Conservation (phyloP, 2,113 vertebrate genomes). For the Pampusana beccarii region DNA sequence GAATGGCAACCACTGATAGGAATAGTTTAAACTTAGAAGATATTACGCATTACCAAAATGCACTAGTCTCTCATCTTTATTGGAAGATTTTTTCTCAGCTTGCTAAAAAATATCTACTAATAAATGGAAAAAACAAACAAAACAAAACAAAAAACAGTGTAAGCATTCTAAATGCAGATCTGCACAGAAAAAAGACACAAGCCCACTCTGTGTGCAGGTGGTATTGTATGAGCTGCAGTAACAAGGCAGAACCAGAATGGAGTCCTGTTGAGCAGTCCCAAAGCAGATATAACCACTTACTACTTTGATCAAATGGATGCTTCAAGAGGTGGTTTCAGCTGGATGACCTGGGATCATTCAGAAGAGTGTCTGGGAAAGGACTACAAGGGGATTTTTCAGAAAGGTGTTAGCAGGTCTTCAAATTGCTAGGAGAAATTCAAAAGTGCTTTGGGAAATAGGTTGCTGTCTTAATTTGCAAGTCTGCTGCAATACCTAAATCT, state of each 20-base stretch:
- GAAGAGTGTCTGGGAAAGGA: neutral
- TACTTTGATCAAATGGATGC: neutral
- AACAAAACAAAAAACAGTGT: neutral
- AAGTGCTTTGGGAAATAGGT: neutral
- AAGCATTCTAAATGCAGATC: neutral
- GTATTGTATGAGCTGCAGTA: neutral
- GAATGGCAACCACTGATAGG: neutral
- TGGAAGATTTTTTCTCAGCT: neutral
- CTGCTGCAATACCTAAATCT: neutral
- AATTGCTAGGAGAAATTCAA: neutral
- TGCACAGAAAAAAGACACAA: neutral
- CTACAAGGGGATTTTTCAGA: neutral
- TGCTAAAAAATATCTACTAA: neutral
- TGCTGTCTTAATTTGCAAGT: neutral
- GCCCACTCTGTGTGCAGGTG: neutral
- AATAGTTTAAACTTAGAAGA: neutral
- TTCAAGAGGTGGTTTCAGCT: neutral
- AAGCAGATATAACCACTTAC: neutral
- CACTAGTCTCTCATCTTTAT: neutral
- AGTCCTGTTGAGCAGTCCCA: neutral
- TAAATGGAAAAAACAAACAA: neutral
- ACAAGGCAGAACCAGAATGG: neutral
- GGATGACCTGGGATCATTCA: neutral
- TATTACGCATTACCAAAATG: neutral
- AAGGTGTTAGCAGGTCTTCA: neutral